Conservation (phyloP, 2,888 invertebrate genomes). For the Trachelus tabidus region DNA sequence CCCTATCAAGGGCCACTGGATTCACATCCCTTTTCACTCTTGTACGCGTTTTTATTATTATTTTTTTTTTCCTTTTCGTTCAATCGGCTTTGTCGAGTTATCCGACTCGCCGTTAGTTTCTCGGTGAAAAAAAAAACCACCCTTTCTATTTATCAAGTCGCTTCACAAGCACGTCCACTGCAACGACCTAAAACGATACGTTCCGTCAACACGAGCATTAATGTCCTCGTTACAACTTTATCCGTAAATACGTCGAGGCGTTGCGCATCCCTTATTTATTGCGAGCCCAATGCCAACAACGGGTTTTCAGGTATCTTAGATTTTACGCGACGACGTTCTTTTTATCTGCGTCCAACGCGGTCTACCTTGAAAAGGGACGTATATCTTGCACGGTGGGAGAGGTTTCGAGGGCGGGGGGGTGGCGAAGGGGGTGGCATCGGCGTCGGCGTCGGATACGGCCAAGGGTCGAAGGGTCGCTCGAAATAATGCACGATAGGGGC, state of each 20-base stretch:
- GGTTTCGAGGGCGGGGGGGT: constrained; percentile 13
- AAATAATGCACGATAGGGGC: constrained; percentile 22
- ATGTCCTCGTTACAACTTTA: neutral
- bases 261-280: neutral
- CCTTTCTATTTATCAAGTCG: neutral
- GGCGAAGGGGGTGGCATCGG: constrained; percentile 8
- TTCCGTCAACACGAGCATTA: neutral
- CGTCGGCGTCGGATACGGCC: constrained; percentile 9
- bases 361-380: neutral
- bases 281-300: neutral
- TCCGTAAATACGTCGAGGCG: neutral
- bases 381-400: neutral
- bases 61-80: neutral
- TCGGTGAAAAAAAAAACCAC: neutral
- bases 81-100: constrained; percentile 44
- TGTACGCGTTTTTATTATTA: neutral
- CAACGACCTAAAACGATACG: neutral
- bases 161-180: neutral
- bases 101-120: constrained; percentile 19
- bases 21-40: neutral
- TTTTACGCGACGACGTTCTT: neutral
- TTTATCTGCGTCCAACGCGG: neutral
- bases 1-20: neutral
- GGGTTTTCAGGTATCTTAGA: neutral
- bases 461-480: constrained; percentile 24